These are phyloP conservation scores for Dicrostonyx torquatus DNA, from an alignment of 2,797 vertebrate genomes.

Conservation along the genomic window DNA sequence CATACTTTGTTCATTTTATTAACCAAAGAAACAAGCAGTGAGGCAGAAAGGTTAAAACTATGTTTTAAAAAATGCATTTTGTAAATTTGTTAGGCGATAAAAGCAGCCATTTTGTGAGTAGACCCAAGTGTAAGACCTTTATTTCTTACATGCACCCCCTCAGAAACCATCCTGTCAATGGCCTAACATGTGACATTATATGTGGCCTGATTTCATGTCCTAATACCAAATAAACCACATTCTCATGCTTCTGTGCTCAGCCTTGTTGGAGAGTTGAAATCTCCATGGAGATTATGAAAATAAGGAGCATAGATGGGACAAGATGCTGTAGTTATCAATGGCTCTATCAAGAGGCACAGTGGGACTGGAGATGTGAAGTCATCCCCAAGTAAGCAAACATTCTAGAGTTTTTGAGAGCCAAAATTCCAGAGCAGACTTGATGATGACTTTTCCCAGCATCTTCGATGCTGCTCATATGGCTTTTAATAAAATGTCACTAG, in stretches of 20 bases:
- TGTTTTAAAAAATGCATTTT: neutral
- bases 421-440: neutral
- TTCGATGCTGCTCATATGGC: neutral
- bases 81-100: neutral
- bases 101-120: neutral
- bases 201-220: neutral
- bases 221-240: neutral
- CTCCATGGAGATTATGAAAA: neutral
- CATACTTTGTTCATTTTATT: neutral
- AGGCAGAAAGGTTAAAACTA: neutral
- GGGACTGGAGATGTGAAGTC: neutral
- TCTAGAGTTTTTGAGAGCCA: neutral
- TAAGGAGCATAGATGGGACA: neutral
- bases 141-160: neutral
- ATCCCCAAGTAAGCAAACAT: neutral
- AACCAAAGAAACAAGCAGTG: neutral
- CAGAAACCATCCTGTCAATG: neutral
- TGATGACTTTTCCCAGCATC: neutral
- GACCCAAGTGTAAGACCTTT: neutral
- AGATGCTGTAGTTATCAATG: neutral
- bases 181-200: neutral
- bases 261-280: neutral
- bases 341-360: neutral
- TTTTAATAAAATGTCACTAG: neutral
- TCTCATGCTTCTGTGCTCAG: neutral